Conservation (phyloP, 2,888 invertebrate species). For the Parochlus steinenii region DNA sequence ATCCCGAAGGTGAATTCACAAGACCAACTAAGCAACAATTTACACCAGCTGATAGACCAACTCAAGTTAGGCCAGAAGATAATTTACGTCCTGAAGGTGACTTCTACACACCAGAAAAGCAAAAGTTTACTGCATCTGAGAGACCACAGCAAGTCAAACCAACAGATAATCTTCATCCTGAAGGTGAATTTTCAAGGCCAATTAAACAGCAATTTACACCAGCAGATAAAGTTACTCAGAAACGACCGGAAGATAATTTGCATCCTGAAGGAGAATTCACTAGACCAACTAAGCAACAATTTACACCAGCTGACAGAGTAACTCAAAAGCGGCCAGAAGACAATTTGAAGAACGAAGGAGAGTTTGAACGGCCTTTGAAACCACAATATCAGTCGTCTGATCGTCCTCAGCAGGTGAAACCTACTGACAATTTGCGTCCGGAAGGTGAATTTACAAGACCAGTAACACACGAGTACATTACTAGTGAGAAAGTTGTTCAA, state of each 20-base stretch:
- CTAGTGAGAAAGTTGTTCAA: constrained; percentile 30
- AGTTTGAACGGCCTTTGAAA: constrained; percentile 19
- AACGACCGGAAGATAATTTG: constrained; percentile 19
- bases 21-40: constrained; percentile 26
- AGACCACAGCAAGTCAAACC: constrained; percentile 25
- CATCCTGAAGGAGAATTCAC: constrained; percentile 13
- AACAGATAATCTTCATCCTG: constrained; percentile 29
- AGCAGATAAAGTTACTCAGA: too few species aligned
- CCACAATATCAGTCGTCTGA: constrained; percentile 13
- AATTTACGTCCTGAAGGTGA: constrained; percentile 36
- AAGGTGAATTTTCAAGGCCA: constrained; percentile 29
- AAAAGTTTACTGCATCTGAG: constrained; percentile 31
- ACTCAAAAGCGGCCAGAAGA: constrained; percentile 16
- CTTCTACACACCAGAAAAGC: constrained; percentile 32
- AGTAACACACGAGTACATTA: constrained; percentile 31
- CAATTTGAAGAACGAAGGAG: constrained; percentile 22
- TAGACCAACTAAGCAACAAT: constrained; percentile 22
- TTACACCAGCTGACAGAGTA: constrained; percentile 30
- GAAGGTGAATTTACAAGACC: constrained; percentile 38
- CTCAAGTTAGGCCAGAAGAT: constrained; percentile 31
- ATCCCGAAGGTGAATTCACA: constrained; percentile 31
- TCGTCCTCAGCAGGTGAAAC: constrained; percentile 10
- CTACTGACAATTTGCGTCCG: constrained; percentile 34
- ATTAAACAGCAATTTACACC: constrained; percentile 28
- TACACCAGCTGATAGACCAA: constrained; percentile 26